Evolutionary conservation across 2,113 vertebrate species (phyloP).

Genomic region (Psittacus erithacus): DNA sequence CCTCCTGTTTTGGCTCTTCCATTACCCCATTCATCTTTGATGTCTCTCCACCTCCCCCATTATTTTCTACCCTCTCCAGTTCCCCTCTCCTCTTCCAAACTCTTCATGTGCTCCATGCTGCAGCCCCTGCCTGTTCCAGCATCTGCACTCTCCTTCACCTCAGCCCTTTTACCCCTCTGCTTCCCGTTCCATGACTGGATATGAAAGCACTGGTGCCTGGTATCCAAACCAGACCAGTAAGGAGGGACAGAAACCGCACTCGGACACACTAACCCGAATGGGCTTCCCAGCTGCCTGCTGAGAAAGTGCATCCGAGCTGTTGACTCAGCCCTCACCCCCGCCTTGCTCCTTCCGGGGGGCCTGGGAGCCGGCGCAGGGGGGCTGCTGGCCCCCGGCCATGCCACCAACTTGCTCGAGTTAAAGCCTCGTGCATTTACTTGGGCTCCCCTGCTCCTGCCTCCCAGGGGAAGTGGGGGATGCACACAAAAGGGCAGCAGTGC

Average conservation of each 20-base stretch:
- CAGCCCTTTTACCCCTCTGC: background rate
- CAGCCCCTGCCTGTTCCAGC: background rate
- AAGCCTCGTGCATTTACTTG: background rate
- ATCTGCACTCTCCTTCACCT: background rate
- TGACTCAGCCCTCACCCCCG: background rate
- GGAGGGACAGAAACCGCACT: background rate
- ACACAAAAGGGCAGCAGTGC: background rate
- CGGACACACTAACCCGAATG: accelerated
- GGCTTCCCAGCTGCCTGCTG: background rate
- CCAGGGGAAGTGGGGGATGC: background rate
- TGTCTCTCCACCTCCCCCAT: background rate
- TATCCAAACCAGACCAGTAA: background rate
- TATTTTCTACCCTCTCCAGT: background rate
- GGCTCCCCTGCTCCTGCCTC: background rate
- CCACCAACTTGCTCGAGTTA: background rate
- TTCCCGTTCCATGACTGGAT: background rate
- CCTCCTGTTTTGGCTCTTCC: background rate
- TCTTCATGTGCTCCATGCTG: background rate
- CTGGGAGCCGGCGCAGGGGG: background rate
- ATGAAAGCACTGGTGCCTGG: background rate
- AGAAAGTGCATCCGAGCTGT: background rate
- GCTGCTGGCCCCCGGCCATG: background rate
- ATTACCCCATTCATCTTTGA: accelerated
- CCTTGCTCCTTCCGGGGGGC: background rate
- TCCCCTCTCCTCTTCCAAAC: background rate